phyloP scores from a whole-genome alignment of 2,797 vertebrate species.

The Pagetopsis macropterus region DNA sequence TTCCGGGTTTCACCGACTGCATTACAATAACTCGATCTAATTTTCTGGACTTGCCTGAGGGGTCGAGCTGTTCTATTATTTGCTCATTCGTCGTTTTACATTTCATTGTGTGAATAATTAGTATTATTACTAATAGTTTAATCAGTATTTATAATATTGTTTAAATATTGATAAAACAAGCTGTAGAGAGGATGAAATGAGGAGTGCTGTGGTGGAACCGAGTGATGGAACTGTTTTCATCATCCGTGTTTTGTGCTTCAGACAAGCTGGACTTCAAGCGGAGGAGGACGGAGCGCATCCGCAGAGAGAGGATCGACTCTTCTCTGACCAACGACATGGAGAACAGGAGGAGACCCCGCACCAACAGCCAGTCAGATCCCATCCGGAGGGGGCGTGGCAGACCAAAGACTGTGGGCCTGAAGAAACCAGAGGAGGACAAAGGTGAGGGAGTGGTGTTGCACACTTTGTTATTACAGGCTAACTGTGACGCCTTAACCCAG shows the following conservation, averaged over 20 bases:
- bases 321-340: conserved; percentile 90
- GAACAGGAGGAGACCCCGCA: conserved; percentile 90
- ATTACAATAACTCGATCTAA: no score
- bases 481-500: background rate
- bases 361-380: conserved; percentile 94
- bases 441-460: conserved; percentile 76
- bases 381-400: conserved; percentile 93
- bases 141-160: no score
- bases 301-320: conserved; percentile 91
- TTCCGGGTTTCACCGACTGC: no score
- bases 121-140: no score
- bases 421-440: conserved; percentile 96
- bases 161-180: no score
- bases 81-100: no score
- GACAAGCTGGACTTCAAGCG: conserved; percentile 94
- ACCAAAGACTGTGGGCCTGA: conserved; percentile 92
- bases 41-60: no score
- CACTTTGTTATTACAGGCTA: background rate
- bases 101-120: no score
- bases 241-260: conserved; percentile 55
- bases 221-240: background rate
- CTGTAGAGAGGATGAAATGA: no score
- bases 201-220: background rate
- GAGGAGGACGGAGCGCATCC: conserved; percentile 93
- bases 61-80: no score